Evolutionary conservation across 2,888 invertebrate genomes (phyloP).

Genomic region (Leptinotarsa peninsularis): DNA sequence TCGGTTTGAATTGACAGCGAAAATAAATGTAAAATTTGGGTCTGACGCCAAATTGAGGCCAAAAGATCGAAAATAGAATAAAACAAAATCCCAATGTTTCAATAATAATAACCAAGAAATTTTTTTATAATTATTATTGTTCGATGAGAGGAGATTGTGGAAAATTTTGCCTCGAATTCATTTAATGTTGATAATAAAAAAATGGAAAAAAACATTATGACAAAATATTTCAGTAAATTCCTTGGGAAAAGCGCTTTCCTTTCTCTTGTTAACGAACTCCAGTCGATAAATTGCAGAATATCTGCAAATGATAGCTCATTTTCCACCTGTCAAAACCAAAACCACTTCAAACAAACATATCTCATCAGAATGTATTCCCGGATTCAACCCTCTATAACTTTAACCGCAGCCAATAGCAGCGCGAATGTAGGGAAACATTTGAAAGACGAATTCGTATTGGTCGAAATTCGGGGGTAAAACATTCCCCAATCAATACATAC

Average conservation of each 20-base stretch:
- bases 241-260: neutral
- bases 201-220: too few species aligned
- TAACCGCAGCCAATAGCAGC: conserved; percentile 33
- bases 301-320: conserved; percentile 60
- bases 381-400: conserved; percentile 18
- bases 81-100: too few species aligned
- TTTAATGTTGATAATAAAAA: too few species aligned
- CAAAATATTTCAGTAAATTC: too few species aligned
- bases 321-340: conserved; percentile 56
- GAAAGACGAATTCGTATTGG: conserved; percentile 45
- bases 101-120: too few species aligned
- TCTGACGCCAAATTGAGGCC: too few species aligned
- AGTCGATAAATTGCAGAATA: conserved; percentile 38
- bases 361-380: conserved; percentile 25
- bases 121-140: too few species aligned
- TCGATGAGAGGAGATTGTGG: too few species aligned
- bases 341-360: conserved; percentile 41
- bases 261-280: neutral
- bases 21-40: too few species aligned
- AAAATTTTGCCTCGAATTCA: too few species aligned
- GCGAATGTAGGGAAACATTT: conserved; percentile 25
- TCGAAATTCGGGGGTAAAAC: conserved; percentile 24
- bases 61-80: too few species aligned
- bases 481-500: conserved; percentile 45
- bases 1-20: too few species aligned